Conservation (phyloP, 2,797 vertebrate genomes). For the Chrysolophus pictus region DNA sequence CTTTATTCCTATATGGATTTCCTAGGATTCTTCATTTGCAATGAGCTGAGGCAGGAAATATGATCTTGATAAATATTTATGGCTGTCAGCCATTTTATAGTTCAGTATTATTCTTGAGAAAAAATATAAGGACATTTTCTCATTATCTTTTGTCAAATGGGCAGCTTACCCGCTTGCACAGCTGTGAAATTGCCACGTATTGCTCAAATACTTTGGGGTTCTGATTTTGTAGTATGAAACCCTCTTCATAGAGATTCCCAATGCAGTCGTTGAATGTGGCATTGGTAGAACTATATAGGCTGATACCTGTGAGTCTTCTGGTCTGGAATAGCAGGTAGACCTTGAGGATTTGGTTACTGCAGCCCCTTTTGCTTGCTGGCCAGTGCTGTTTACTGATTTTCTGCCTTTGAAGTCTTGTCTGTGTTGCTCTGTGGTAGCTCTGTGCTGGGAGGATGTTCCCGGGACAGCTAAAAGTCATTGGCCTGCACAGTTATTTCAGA, state of each 20-base stretch:
- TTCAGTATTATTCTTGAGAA: not conserved
- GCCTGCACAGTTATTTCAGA: not conserved
- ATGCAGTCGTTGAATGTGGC: fast-evolving
- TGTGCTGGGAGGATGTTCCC: not conserved
- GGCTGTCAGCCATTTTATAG: slow-evolving; percentile 45
- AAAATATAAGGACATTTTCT: not conserved
- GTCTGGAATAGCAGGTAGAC: not conserved
- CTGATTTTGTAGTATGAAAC: not conserved
- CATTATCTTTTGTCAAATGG: not conserved
- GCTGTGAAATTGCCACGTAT: fast-evolving
- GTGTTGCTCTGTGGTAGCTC: not conserved
- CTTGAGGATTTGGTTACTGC: not conserved
- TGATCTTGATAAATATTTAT: slow-evolving; percentile 44
- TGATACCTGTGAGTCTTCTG: no score
- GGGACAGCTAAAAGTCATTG: not conserved
- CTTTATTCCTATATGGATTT: not conserved
- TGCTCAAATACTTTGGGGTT: not conserved
- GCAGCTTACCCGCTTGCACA: fast-evolving
- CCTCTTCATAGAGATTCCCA: fast-evolving
- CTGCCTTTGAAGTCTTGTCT: not conserved
- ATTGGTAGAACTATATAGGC: fast-evolving
- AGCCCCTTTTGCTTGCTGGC: not conserved
- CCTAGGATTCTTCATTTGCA: not conserved
- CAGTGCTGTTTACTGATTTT: not conserved
- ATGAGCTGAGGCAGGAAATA: not conserved